Evolutionary conservation across 2,797 vertebrate genomes (phyloP), one percentile per base, ranked within the genome.

Genomic region (Coregonus ussuriensis): DNA sequence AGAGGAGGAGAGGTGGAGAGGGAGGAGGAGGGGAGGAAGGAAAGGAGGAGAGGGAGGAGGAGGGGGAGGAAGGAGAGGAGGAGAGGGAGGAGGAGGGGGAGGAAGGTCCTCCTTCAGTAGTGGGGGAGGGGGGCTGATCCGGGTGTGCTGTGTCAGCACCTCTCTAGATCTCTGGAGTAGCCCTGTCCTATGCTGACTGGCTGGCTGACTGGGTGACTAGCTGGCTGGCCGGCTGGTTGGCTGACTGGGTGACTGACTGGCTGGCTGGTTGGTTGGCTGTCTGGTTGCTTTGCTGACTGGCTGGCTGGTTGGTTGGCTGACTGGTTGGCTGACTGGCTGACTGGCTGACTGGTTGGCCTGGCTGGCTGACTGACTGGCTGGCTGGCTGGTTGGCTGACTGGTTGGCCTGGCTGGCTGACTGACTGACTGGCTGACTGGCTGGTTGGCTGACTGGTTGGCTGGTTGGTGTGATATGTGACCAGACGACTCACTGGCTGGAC

Each of bases 121-220:
- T 85, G 88, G 74, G 82, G 83, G 86, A 83, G 86, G 84, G 88
- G 74, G 79, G 82, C 83, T 53, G 9, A 74, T 82, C 90, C 90
- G 92, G 89, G 90, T 93, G 87, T 90, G 92, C 92, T 89, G 84
- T 90, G 89, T 94, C 93, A 94, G 92, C 93, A 93, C 83, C 82
- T 59, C 86, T 72, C 59, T 72, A 74, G 51, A 80, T 86, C 81
- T 87, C 78, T 33, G 71, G 81, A 62, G 85, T 82, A 75, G 84
- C 79, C 82, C 59, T 3, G 59, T 29, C 21, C 21, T 29, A 25
- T 63, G 3, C 59, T 62, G 59, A 62, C 59, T 62, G 59, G 15
- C 59, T 41, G 6, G 6, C 37, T 41, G 37, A 7, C 37, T 41
- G 37, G 6, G 6, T 37, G 37, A 6, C 35, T 6, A 6, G 6